Base-by-base conservation (phyloP, 2,113 vertebrate genomes). In the Hepsetus odoe region DNA sequence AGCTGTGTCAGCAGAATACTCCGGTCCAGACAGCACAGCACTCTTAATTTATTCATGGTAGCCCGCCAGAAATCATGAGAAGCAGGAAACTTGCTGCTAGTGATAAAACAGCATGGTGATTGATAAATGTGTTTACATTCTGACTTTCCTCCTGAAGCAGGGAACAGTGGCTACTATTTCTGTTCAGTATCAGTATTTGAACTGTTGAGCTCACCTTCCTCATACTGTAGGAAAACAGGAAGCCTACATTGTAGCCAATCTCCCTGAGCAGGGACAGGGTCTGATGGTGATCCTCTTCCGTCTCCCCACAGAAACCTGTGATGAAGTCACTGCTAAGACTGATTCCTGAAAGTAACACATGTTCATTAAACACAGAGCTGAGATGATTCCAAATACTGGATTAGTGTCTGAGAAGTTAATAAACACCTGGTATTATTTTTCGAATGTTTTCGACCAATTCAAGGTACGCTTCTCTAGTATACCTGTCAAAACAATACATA, bases 301-400 rank as follows among this genome's bases (percentile, higher is more conserved):
- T 96, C 89, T 99, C 98, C 0, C 95, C 95, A 16, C 96, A 99
- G 90, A 99, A 99, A 12, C 98, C 98, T 0, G 95, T 80, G 33
- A 99, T 99, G 89, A 99, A 97, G 88, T 99, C 98, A 0, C 97
- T 98, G 92, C 97, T 98, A 76, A 99, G 89, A 73, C 92, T 94
- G 73, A 96, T 96, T 0, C 90, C 98, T 99, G 85, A 16, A 26
- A 74, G 58, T 8, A 68, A 76, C 53, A 80, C 20, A 53, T 9
- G 22, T 30, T 40, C 42, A 0, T 28, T 66, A 4, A 35, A 56
- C 24, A 28, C n/a, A 14, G 26, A 9, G 10, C 55, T 44, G 42
- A 9, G n/a, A n/a, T n/a, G n/a, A n/a, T 62, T 5, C 22, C 56
- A 16, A 66, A 28, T 66, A 26, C n/a, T 53, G 20, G 20, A 64